These are phyloP conservation scores for Drosophila albomicans DNA, from an alignment of 1,140 invertebrate species.

Conservation along the genomic window DNA sequence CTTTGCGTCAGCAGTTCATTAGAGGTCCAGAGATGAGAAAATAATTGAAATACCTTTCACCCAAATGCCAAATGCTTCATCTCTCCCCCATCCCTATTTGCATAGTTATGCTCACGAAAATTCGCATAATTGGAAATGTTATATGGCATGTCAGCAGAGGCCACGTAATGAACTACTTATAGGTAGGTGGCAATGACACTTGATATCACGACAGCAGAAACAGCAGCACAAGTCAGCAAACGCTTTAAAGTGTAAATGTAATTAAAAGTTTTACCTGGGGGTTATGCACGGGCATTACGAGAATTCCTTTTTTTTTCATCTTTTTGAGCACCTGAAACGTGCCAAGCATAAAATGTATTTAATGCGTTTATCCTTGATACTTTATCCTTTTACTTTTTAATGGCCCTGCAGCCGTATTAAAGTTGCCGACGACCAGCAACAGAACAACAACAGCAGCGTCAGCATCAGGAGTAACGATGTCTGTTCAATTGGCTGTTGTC, in stretches of 20 bases:
- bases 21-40: conserved; percentile 39
- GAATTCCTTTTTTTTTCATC: background rate
- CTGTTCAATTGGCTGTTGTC: conserved; percentile 36
- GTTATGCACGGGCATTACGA: background rate
- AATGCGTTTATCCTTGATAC: conserved; percentile 44
- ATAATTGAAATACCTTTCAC: conserved; percentile 71
- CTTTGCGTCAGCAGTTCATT: conserved; percentile 57
- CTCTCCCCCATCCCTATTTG: conserved; percentile 40
- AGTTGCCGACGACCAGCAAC: conserved; percentile 13
- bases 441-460: background rate
- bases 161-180: conserved; percentile 2
- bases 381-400: conserved; percentile 36
- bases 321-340: conserved; percentile 52
- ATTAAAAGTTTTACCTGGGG: conserved; percentile 66
- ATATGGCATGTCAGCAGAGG: conserved; percentile 2
- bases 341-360: conserved; percentile 59
- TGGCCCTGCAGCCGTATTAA: conserved; percentile 17
- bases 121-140: conserved; percentile 64
- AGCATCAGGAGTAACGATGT: conserved; percentile 31
- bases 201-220: conserved; percentile 15
- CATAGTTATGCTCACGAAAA: conserved; percentile 48
- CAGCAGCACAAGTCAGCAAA: background rate
- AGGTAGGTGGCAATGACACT: conserved; percentile 44
- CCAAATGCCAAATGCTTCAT: conserved; percentile 45
- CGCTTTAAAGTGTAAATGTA: conserved; percentile 77